Evolutionary conservation across 2,797 vertebrate genomes (phyloP), one percentile per base, ranked within the genome.

Genomic region (Sparus aurata): DNA sequence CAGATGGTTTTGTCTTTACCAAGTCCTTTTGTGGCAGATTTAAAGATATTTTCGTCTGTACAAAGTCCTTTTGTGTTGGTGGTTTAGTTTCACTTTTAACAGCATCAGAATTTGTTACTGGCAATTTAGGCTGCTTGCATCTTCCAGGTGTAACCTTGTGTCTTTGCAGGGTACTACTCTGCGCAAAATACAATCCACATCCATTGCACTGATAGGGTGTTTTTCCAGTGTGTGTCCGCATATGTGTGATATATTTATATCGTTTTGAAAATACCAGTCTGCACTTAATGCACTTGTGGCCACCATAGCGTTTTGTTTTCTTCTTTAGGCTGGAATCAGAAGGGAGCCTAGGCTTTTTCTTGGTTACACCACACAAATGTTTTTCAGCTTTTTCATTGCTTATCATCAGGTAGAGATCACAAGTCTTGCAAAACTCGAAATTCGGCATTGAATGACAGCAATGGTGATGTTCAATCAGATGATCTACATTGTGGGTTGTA

Each of bases 401-500:
- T 38, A 38, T 38, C 27, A 88, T 81, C 34, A 94, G 82, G 80
- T 92, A 95, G 45, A 87, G 46, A 72, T 90, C 65, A 81, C 95
- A 95, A 62, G 74, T 77, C 20, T 79, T 77, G 71, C 94, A 95
- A 79, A 89, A 92, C 16, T 92, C 80, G 55, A 95, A 90, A 60
- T 41, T 76, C 16, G 87, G 71, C 41, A 72, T 12, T 34, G 78
- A 73, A 87, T 96, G 94, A 62, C 62, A 75, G 61, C 4, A 45
- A 73, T 93, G 85, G 75, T 95, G 83, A 72, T 96, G 95, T 53
- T 95, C 93, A 77, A 96, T 93, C 23, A 95, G 73, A 67, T 85
- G 30, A 84, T 95, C 89, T 25, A 89, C 50, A 81, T 41, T 90
- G 17, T 70, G 20, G 7, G 85, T 66, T 30, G 57, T 87, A 15